These are phyloP conservation scores for Lates japonicus DNA, from an alignment of 2,797 vertebrate species.

Conservation along the genomic window DNA sequence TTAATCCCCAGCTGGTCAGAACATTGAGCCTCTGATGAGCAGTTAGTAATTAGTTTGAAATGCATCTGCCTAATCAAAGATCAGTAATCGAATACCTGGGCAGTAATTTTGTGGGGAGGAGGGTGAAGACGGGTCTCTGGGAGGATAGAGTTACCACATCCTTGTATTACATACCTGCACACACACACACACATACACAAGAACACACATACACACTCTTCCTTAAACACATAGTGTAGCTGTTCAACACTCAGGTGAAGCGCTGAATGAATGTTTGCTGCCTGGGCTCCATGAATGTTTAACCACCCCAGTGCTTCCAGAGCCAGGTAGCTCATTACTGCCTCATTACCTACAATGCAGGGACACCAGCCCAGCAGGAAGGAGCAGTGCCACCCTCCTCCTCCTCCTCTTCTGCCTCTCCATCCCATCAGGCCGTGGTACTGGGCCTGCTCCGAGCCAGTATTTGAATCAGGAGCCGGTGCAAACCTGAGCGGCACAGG, in stretches of 20 bases:
- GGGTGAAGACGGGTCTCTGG: constrained; percentile 69
- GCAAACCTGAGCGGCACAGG: constrained; percentile 32
- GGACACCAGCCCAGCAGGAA: constrained; percentile 53
- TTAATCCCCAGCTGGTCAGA: constrained; percentile 13
- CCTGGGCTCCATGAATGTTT: constrained; percentile 90
- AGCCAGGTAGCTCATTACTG: constrained; percentile 70
- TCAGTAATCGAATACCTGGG: constrained; percentile 88
- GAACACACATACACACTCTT: constrained; percentile 25
- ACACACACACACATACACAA: constrained; percentile 34
- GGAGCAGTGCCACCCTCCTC: constrained; percentile 51
- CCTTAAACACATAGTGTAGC: constrained; percentile 66
- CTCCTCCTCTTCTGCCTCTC: constrained; percentile 26
- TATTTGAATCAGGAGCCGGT: constrained; percentile 25
- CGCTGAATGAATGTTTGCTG: constrained; percentile 79
- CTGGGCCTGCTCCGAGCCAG: constrained; percentile 26
- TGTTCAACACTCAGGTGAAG: constrained; percentile 79
- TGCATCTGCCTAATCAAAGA: constrained; percentile 88
- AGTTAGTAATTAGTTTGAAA: constrained; percentile 80
- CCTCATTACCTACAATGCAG: constrained; percentile 65
- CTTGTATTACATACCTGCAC: constrained; percentile 82
- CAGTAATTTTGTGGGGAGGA: constrained; percentile 80
- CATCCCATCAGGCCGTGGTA: constrained; percentile 17
- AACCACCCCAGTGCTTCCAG: constrained; percentile 73
- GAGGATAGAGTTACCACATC: constrained; percentile 79
- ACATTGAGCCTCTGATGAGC: constrained; percentile 33